Evolutionary conservation across 2,797 vertebrate genomes (phyloP).

Genomic region (Scyliorhinus canicula): DNA sequence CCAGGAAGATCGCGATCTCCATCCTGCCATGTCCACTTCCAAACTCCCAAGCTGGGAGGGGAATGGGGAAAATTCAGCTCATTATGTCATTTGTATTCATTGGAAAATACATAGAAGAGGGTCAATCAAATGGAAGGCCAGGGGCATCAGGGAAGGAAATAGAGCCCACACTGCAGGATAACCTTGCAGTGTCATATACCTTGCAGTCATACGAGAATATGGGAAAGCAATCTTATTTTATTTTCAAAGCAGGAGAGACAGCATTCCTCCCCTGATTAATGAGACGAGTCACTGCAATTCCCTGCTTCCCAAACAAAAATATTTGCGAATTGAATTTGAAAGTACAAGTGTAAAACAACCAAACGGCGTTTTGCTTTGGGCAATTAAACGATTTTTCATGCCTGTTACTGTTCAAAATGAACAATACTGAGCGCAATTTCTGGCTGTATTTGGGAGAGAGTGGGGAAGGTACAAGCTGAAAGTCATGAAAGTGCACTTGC

Average conservation of each 20-base stretch:
- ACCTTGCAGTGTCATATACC: not conserved
- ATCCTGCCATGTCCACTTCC: not conserved
- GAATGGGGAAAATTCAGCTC: not conserved
- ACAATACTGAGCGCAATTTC: not conserved
- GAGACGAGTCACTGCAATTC: not conserved
- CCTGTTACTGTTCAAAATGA: not conserved
- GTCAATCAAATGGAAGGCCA: not conserved
- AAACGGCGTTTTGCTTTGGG: not conserved
- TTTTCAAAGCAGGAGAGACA: not conserved
- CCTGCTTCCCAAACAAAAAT: not conserved
- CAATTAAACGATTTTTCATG: not conserved
- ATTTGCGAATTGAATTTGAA: not conserved
- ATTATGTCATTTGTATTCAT: not conserved
- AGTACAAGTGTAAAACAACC: not conserved
- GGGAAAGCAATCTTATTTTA: not conserved
- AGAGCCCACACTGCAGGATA: not conserved
- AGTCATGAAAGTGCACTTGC: not conserved
- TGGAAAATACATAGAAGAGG: not conserved
- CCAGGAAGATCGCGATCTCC: not conserved
- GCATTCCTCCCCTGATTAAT: not conserved
- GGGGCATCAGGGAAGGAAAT: not conserved
- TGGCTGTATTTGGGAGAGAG: not conserved
- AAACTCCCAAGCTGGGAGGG: not conserved
- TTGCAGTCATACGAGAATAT: not conserved
- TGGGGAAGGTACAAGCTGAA: not conserved